Conservation (phyloP, 1,140 invertebrate genomes). For the Zophobas morio region DNA sequence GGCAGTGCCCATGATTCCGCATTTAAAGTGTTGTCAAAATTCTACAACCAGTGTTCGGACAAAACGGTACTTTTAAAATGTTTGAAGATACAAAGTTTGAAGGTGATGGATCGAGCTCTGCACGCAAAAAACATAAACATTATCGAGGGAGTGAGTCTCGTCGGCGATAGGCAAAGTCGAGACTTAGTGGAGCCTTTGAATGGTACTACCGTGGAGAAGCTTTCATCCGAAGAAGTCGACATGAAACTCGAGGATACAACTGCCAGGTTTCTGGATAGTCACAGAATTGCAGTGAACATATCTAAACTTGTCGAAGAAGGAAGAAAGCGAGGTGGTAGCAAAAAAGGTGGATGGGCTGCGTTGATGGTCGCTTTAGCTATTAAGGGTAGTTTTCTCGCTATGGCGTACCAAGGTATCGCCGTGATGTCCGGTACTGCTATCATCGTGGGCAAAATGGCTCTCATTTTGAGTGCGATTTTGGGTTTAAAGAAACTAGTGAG, state of each 20-base stretch:
- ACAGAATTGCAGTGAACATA: slow-evolving; percentile 74
- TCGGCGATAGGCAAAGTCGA: slow-evolving; percentile 58
- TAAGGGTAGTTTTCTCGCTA: slow-evolving; percentile 80
- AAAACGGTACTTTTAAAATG: slow-evolving; percentile 76
- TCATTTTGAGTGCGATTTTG: slow-evolving; percentile 81
- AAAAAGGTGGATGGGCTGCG: slow-evolving; percentile 68
- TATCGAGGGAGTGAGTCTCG: slow-evolving; percentile 73
- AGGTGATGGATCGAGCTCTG: slow-evolving; percentile 75
- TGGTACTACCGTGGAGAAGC: slow-evolving; percentile 71
- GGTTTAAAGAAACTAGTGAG: slow-evolving; percentile 83
- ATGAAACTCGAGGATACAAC: slow-evolving; percentile 73
- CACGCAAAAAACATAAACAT: slow-evolving; percentile 75
- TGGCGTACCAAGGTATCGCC: slow-evolving; percentile 82
- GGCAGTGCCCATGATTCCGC: background rate
- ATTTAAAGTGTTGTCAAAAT: slow-evolving; percentile 67
- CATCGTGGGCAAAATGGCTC: slow-evolving; percentile 81
- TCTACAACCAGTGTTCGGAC: slow-evolving; percentile 75
- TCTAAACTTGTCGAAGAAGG: slow-evolving; percentile 71
- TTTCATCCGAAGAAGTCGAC: slow-evolving; percentile 70
- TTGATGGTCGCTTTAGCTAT: slow-evolving; percentile 76
- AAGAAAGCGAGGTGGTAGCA: slow-evolving; percentile 70
- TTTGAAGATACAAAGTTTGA: slow-evolving; percentile 77
- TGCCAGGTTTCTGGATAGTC: slow-evolving; percentile 73
- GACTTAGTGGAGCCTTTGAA: slow-evolving; percentile 50
- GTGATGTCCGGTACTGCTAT: slow-evolving; percentile 81